These are phyloP conservation scores for Caenorhabditis sulstoni DNA, from an alignment of 2,888 invertebrate species.

Conservation along the genomic window DNA sequence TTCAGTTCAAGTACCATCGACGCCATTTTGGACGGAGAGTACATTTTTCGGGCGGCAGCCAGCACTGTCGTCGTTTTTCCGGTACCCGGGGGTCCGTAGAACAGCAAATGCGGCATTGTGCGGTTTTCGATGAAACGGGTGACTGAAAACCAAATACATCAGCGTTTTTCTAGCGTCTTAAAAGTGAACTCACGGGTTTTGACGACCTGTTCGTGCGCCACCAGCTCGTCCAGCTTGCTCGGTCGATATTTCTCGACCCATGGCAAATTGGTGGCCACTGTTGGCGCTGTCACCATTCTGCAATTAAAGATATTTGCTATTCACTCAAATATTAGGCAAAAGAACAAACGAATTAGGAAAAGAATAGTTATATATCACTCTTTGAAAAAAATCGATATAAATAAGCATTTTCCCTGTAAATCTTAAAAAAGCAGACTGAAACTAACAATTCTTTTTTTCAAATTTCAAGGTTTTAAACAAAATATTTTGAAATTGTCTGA, in stretches of 20 bases:
- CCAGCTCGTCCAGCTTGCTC: slow-evolving; percentile 90
- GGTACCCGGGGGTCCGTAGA: slow-evolving; percentile 97
- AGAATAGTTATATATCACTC: no score
- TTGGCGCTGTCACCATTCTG: slow-evolving; percentile 21
- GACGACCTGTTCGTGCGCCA: slow-evolving; percentile 97
- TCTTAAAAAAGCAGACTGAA: no score
- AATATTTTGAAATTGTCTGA: not conserved
- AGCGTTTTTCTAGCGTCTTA: not conserved
- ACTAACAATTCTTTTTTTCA: no score
- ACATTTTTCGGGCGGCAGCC: slow-evolving; percentile 94
- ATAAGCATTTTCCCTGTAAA: no score
- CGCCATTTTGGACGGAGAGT: slow-evolving; percentile 90
- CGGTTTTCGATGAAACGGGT: slow-evolving; percentile 88
- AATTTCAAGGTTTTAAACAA: not conserved
- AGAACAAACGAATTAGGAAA: not conserved
- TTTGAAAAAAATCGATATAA: no score
- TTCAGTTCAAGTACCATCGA: slow-evolving; percentile 94
- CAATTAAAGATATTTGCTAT: not conserved
- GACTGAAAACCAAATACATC: slow-evolving; percentile 78
- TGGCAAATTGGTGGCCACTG: slow-evolving; percentile 70
- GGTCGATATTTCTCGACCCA: slow-evolving; percentile 99
- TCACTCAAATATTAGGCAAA: not conserved
- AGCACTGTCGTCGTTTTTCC: slow-evolving; percentile 98
- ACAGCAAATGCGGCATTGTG: slow-evolving; percentile 93
- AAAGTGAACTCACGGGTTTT: slow-evolving; percentile 88